These are phyloP conservation scores for Microctenopoma lineatum DNA, from an alignment of 2,797 vertebrate species.

Conservation along the genomic window DNA sequence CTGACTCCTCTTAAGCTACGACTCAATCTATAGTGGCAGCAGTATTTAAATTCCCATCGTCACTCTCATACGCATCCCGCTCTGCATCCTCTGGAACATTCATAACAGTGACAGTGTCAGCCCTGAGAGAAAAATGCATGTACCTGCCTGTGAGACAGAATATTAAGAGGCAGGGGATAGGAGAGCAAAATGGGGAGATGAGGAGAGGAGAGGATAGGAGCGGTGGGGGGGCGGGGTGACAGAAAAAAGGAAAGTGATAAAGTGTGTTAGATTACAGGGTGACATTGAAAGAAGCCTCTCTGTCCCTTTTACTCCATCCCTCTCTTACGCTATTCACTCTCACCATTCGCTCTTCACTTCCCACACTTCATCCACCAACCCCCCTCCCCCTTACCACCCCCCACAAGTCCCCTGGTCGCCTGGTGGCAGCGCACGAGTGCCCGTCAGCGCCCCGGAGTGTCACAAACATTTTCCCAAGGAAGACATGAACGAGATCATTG, in stretches of 20 bases:
- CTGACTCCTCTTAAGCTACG: not conserved
- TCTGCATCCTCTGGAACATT: constrained; percentile 36
- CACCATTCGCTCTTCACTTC: constrained; percentile 19
- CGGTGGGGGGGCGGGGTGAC: constrained; percentile 29
- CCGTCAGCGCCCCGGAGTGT: constrained; percentile 38
- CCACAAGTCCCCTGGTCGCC: constrained; percentile 23
- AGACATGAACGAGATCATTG: constrained; percentile 68
- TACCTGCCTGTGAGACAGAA: constrained; percentile 48
- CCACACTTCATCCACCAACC: not conserved
- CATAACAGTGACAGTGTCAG: constrained; percentile 53
- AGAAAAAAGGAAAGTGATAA: constrained; percentile 52
- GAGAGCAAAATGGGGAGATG: constrained; percentile 21
- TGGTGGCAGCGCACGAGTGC: constrained; percentile 55
- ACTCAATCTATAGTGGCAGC: constrained; percentile 7
- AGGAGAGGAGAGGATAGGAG: constrained; percentile 9
- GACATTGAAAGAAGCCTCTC: constrained; percentile 68
- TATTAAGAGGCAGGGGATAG: constrained; percentile 37
- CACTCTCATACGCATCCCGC: not conserved
- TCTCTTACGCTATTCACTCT: constrained; percentile 28
- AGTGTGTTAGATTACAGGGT: constrained; percentile 63
- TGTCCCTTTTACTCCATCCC: constrained; percentile 28
- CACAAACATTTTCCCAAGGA: constrained; percentile 67
- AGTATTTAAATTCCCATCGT: not conserved
- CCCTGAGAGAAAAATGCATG: constrained; percentile 43
- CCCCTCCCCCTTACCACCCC: not conserved